Evolutionary conservation across 1,140 invertebrate genomes (phyloP).

Genomic region (Drosophila kikkawai): DNA sequence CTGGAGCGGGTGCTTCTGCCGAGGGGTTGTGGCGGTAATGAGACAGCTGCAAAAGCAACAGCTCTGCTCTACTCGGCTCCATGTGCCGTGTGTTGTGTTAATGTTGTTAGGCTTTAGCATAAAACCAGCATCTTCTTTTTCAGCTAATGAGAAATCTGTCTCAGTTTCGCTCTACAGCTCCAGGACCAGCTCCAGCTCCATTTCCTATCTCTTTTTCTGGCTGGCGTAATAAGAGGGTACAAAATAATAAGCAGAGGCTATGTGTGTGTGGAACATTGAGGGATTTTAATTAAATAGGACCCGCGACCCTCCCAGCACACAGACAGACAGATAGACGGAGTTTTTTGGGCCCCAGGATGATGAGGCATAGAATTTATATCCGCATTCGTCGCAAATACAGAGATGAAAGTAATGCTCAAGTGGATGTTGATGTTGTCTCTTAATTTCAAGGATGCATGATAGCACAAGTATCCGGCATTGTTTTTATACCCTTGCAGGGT

Average conservation of each 20-base stretch:
- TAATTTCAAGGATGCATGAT: constrained; percentile 53
- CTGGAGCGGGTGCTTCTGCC: not conserved
- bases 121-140: constrained; percentile 75
- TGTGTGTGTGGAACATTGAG: constrained; percentile 59
- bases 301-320: constrained; percentile 7
- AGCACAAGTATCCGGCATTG: constrained; percentile 14
- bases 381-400: constrained; percentile 17
- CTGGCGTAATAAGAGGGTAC: constrained; percentile 47
- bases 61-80: constrained; percentile 16
- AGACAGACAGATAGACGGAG: constrained; percentile 25
- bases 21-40: constrained; percentile 56
- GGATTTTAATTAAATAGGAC: constrained; percentile 81
- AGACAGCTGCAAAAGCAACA: constrained; percentile 61
- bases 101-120: constrained; percentile 70
- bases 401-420: constrained; percentile 51
- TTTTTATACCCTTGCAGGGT: too few species aligned
- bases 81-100: constrained; percentile 62
- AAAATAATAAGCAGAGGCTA: constrained; percentile 44
- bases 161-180: constrained; percentile 35
- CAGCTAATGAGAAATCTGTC: constrained; percentile 76
- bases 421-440: constrained; percentile 40
- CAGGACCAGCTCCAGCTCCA: not conserved
- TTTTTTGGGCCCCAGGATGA: constrained; percentile 25
- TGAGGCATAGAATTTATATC: constrained; percentile 40
- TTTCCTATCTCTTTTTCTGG: constrained; percentile 29